Percentiles rank a stretch among this genome's conserved stretches.
These are phyloP conservation scores for Epinephelus awoara DNA, from an alignment of 2,797 vertebrate genomes.

Conservation along the genomic window DNA sequence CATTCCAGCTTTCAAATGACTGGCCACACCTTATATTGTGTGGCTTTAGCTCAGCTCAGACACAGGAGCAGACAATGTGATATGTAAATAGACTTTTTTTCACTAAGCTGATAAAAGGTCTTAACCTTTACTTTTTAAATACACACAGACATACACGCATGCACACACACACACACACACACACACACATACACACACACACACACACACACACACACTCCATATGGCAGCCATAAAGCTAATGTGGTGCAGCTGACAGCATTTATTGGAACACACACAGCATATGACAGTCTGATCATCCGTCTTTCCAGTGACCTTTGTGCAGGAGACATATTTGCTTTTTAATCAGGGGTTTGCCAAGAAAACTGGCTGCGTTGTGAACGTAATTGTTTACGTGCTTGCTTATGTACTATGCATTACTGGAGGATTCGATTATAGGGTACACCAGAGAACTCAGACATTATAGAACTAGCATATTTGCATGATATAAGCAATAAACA, in stretches of 20 bases:
- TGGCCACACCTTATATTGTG: slow-evolving; percentile 9
- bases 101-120: slow-evolving; percentile 22
- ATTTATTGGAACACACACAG: slow-evolving; percentile 19
- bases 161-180: background rate
- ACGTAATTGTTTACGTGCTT: too few species aligned
- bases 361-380: too few species aligned
- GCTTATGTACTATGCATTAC: too few species aligned
- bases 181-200: background rate
- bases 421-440: too few species aligned
- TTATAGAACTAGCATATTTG: too few species aligned
- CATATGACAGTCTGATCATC: slow-evolving; percentile 16
- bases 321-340: too few species aligned
- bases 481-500: too few species aligned
- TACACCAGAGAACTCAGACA: too few species aligned
- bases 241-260: slow-evolving; percentile 16
- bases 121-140: slow-evolving; percentile 20
- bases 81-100: background rate
- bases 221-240: slow-evolving; percentile 17
- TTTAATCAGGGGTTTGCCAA: too few species aligned
- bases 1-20: slow-evolving; percentile 4
- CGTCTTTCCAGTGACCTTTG: slow-evolving; percentile 27
- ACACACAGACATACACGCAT: background rate
- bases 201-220: background rate
- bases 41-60: background rate
- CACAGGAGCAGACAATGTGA: background rate